These are phyloP conservation scores for Itoplectis maculator DNA, from an alignment of 2,888 invertebrate species.

Conservation along the genomic window DNA sequence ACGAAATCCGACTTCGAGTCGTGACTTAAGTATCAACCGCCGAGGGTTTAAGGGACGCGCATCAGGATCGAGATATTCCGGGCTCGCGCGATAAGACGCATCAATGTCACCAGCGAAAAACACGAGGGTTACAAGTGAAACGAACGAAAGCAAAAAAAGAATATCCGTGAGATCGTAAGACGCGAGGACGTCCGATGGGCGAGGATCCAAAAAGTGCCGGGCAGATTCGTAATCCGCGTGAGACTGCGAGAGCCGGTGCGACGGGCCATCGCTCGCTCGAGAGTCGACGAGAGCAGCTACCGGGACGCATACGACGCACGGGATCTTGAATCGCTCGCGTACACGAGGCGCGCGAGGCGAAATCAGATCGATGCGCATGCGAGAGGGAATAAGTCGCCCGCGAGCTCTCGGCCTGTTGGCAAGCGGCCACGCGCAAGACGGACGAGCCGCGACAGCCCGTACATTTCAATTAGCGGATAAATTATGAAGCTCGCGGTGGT, in stretches of 20 bases:
- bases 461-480: slow-evolving; percentile 72
- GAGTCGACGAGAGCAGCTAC: neutral
- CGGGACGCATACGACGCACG: too few species aligned
- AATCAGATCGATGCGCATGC: slow-evolving; percentile 43
- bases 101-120: slow-evolving; percentile 25
- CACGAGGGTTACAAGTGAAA: slow-evolving; percentile 44
- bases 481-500: slow-evolving; percentile 53
- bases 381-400: neutral
- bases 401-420: slow-evolving; percentile 36
- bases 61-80: neutral
- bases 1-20: too few species aligned
- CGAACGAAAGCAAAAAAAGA: slow-evolving; percentile 18
- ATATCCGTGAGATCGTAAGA: slow-evolving; percentile 59
- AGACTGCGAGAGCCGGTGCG: slow-evolving; percentile 6
- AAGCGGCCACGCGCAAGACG: slow-evolving; percentile 64
- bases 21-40: neutral
- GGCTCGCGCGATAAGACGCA: slow-evolving; percentile 32
- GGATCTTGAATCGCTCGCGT: slow-evolving; percentile 44
- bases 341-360: slow-evolving; percentile 38
- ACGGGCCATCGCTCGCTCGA: too few species aligned
- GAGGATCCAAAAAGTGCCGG: slow-evolving; percentile 43
- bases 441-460: slow-evolving; percentile 32
- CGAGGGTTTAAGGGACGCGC: neutral
- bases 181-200: slow-evolving; percentile 54
- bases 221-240: slow-evolving; percentile 55